Percentiles rank a stretch among this genome's conserved stretches.
phyloP scores from a whole-genome alignment of 2,797 vertebrate species.

The Labroides dimidiatus region DNA sequence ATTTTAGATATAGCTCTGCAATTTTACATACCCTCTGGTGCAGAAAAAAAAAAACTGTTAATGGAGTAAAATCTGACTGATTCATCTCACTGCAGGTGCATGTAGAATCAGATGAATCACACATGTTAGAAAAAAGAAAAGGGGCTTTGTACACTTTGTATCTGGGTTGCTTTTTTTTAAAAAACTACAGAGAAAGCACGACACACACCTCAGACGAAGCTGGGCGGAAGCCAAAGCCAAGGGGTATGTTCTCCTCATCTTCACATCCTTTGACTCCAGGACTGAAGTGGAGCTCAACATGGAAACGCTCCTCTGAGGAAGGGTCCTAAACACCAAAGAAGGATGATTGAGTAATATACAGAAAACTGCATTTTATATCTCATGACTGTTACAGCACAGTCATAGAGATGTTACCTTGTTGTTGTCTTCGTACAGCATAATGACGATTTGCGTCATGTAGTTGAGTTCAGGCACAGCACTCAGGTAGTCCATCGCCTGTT shows the following conservation, averaged over 20 bases:
- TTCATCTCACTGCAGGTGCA: too few relatives aligned
- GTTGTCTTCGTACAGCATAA: conserved; percentile 99
- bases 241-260: conserved; percentile 91
- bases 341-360: not conserved
- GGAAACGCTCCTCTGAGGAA: conserved; percentile 95
- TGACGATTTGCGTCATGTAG: conserved; percentile 99
- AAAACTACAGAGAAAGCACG: not conserved
- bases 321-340: conserved; percentile 85
- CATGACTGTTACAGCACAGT: not conserved
- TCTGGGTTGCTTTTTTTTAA: not conserved
- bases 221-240: conserved; percentile 94
- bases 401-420: conserved; percentile 86
- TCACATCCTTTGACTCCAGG: conserved; percentile 95
- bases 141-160: not conserved
- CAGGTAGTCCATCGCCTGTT: conserved; percentile 96
- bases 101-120: not conserved
- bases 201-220: conserved; percentile 91
- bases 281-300: conserved; percentile 97
- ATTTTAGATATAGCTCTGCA: conserved; percentile 3
- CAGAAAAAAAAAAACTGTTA: not conserved
- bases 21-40: not conserved
- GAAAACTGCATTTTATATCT: too few relatives aligned
- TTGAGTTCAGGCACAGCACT: conserved; percentile 96
- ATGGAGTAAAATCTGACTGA: not conserved
- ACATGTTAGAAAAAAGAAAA: not conserved